phyloP scores from a whole-genome alignment of 2,888 invertebrate genomes.

The Trachelus iudaicus region DNA sequence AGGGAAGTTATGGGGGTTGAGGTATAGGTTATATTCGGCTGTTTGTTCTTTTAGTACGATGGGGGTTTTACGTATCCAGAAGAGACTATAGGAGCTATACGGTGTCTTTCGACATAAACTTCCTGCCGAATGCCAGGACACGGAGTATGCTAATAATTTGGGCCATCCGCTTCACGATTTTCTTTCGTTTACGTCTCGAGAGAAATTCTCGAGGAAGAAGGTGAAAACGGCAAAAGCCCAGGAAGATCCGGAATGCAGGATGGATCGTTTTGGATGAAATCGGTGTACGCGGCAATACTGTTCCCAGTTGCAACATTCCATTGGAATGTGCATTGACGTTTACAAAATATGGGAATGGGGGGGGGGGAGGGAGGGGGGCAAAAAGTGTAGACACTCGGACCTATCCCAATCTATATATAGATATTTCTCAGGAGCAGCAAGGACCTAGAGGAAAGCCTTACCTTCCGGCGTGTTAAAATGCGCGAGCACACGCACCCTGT shows the following conservation, averaged over 20 bases:
- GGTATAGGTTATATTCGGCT: conserved; percentile 23
- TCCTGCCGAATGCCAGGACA: conserved; percentile 53
- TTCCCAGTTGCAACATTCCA: not conserved
- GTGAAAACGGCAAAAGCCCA: not conserved
- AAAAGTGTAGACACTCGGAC: not conserved
- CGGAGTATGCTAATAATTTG: conserved; percentile 54
- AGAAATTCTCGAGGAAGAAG: not conserved
- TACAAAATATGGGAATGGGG: not conserved
- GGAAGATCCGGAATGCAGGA: not conserved
- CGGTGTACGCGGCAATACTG: not conserved
- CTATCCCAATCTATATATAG: not conserved
- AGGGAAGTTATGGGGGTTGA: conserved; percentile 1
- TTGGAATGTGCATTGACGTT: not conserved
- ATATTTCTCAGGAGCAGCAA: not conserved
- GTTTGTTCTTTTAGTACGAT: conserved; percentile 35
- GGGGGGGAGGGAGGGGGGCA: too few relatives aligned
- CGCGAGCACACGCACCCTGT: conserved; percentile 41
- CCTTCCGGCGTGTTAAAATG: conserved; percentile 38
- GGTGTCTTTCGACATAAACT: conserved; percentile 43
- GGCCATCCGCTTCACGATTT: conserved; percentile 29
- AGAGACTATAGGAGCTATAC: not conserved
- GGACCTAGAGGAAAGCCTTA: conserved; percentile 29
- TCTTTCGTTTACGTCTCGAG: conserved; percentile 37
- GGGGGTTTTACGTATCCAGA: not conserved
- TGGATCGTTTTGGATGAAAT: not conserved